phyloP scores from a whole-genome alignment of 2,888 invertebrate species.

The Ypsolopha sequella region DNA sequence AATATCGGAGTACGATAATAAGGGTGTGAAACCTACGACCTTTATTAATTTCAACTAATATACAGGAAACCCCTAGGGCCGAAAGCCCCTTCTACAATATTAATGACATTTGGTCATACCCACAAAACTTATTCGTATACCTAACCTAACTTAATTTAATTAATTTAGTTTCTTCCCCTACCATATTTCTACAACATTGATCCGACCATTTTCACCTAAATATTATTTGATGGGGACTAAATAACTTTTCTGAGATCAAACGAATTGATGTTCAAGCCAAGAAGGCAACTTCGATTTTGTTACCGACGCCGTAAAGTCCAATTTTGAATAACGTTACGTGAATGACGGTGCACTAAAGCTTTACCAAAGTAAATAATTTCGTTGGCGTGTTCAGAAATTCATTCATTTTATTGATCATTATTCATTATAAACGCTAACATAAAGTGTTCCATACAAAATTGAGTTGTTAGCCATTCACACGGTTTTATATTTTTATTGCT shows the following conservation, averaged over 20 bases:
- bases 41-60: constrained; percentile 10
- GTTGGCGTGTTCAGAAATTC: background rate
- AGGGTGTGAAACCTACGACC: too few species aligned
- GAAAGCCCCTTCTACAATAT: too few species aligned
- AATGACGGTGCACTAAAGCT: background rate
- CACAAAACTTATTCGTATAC: constrained; percentile 42
- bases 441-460: constrained; percentile 39
- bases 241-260: constrained; percentile 45
- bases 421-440: constrained; percentile 48
- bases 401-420: constrained; percentile 52
- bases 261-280: constrained; percentile 3
- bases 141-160: constrained; percentile 55
- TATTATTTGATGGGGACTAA: constrained; percentile 49
- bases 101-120: constrained; percentile 15
- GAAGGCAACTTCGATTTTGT: too few species aligned
- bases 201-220: constrained; percentile 28
- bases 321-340: too few species aligned
- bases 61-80: constrained; percentile 10
- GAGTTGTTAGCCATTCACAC: constrained; percentile 34
- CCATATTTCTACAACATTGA: constrained; percentile 35
- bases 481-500: constrained; percentile 27
- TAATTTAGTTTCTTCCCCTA: constrained; percentile 59
- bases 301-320: too few species aligned
- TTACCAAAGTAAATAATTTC: background rate
- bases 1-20: too few species aligned